Evolutionary conservation across 1,140 invertebrate genomes (phyloP).

Genomic region (Leptinotarsa undecemlineata): DNA sequence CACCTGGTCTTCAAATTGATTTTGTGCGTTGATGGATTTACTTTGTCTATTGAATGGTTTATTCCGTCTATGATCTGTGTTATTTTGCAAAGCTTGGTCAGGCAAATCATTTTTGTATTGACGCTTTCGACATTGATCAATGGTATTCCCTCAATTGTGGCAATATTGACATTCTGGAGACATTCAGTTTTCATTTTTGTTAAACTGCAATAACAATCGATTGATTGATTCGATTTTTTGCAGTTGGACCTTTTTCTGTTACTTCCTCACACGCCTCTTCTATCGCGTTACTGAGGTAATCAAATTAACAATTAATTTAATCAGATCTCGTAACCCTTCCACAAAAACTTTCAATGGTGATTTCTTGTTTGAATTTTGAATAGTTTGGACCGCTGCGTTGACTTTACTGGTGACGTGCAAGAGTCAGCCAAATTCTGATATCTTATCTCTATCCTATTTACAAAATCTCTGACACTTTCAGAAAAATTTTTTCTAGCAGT

Average conservation of each 20-base stretch:
- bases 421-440: background rate
- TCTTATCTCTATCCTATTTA: too few species aligned
- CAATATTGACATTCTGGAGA: background rate
- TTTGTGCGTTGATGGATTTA: too few species aligned
- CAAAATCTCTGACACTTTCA: too few species aligned
- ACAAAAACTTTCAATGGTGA: background rate
- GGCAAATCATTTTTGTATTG: background rate
- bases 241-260: background rate
- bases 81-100: too few species aligned
- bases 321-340: background rate
- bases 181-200: background rate
- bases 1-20: too few species aligned
- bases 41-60: too few species aligned
- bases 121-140: background rate
- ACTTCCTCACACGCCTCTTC: background rate
- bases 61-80: too few species aligned
- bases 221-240: background rate
- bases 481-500: too few species aligned
- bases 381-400: background rate
- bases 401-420: background rate
- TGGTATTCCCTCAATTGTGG: background rate
- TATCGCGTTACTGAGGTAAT: background rate
- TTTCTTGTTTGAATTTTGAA: background rate
- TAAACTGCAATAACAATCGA: background rate
- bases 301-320: background rate